Base-by-base conservation (phyloP, 2,888 invertebrate species). In the Clanis bilineata region DNA sequence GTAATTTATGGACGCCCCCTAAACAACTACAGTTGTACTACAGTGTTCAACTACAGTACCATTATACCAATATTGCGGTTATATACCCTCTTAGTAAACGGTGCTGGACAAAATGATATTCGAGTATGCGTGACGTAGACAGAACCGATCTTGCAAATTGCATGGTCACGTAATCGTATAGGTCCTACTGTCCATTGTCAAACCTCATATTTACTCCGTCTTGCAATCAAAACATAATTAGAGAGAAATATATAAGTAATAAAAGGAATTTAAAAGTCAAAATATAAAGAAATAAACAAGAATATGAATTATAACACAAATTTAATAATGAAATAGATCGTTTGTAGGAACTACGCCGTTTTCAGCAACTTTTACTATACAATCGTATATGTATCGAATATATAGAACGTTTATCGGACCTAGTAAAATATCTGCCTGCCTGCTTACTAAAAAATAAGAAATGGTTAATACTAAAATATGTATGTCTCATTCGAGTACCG, bases 101-200 rank as follows among this genome's bases (percentile, higher is more conserved):
- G n/a, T n/a, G n/a, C n/a, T n/a, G n/a, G n/a, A n/a, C n/a, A n/a
- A n/a, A n/a, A n/a, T n/a, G n/a, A 44, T 22, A 22, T 44, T 12
- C 1, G 1, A 5, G 12, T 3, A 10, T 12, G 4, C n/a, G n/a
- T n/a, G 21, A 43, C 10, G 9, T 32, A 32, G 5, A 9, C 32
- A 9, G 3, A 32, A 32, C 1, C 1, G 85, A 86, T 86, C 85
- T 86, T 84, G 85, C 85, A 86, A 86, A 88, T 88, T 83, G 83
- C 63, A 70, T 70, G 69, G 71, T 32, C 32, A 9, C 9, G 5
- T 9, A 32, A 32, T 70, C 71, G 69, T 75, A 73, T 73, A n/a
- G n/a, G n/a, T n/a, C n/a, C n/a, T n/a, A 73, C 74, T 73, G 69
- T 57, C 60, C 62, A 65, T 73, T 74, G 67, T 72, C 72, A 68